Evolutionary conservation across 2,888 invertebrate species (phyloP).

Genomic region (Saturnia japonica): DNA sequence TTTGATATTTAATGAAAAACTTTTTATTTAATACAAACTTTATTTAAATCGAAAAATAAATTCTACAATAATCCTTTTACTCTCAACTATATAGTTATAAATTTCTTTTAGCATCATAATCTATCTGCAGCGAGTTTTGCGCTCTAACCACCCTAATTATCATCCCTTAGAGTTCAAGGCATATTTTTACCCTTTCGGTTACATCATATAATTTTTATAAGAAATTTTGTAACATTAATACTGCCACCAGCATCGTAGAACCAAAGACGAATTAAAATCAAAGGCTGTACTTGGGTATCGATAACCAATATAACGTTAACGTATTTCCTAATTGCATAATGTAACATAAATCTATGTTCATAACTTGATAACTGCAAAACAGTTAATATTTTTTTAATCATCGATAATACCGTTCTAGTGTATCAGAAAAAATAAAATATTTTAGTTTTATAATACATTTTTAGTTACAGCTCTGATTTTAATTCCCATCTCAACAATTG

Average conservation of each 20-base stretch:
- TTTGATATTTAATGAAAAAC: conserved; percentile 14
- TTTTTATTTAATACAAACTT: conserved; percentile 77
- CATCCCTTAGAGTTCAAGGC: conserved; percentile 48
- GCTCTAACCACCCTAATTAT: conserved; percentile 33
- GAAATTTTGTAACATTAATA: conserved; percentile 44
- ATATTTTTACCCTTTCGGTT: conserved; percentile 48
- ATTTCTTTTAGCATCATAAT: conserved; percentile 66
- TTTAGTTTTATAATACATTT: background rate
- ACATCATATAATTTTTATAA: conserved; percentile 34
- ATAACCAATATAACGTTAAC: background rate
- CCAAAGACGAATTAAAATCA: background rate
- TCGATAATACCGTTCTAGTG: background rate
- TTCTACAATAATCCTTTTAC: conserved; percentile 77
- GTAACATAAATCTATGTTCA: conserved; percentile 4
- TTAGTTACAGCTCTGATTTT: background rate
- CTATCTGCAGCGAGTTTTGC: conserved; percentile 37
- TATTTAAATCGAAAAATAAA: conserved; percentile 83
- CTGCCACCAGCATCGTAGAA: conserved; percentile 26
- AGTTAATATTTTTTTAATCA: background rate
- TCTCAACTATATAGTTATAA: conserved; percentile 66
- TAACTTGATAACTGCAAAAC: background rate
- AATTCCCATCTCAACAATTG: background rate
- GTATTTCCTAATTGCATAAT: background rate
- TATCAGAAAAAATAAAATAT: too few relatives aligned
- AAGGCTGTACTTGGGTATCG: background rate